A percentile compares a stretch with the other conserved stretches of the same genome.
Conservation (phyloP, 2,113 vertebrate species). For the Phaethornis superciliosus region DNA sequence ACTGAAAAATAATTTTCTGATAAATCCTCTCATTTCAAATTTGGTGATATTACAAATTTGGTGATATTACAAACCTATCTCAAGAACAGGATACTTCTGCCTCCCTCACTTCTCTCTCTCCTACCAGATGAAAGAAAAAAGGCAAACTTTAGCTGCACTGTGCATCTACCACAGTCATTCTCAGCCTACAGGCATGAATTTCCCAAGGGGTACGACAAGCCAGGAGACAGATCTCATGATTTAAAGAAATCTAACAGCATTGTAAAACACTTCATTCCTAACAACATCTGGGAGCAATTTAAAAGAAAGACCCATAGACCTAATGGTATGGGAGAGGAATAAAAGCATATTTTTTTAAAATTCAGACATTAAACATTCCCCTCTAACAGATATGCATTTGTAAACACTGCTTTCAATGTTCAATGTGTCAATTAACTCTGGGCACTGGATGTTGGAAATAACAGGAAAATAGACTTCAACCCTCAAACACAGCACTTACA, state of each 20-base stretch:
- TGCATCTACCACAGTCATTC: conserved; percentile 5
- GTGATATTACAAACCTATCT: background rate
- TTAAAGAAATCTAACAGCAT: conserved; percentile 21
- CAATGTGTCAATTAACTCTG: background rate
- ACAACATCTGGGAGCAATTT: conserved; percentile 26
- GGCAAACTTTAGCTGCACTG: background rate
- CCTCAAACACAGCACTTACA: background rate
- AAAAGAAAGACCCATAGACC: conserved; percentile 15
- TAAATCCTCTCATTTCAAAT: background rate
- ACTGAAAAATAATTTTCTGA: background rate
- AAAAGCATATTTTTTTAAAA: background rate
- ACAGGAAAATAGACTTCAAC: background rate
- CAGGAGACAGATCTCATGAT: background rate
- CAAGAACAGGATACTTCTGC: background rate
- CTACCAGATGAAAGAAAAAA: background rate
- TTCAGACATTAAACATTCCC: background rate
- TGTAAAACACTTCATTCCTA: conserved; percentile 11
- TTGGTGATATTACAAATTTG: background rate
- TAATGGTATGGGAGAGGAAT: background rate
- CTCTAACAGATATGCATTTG: background rate
- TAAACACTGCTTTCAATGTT: background rate
- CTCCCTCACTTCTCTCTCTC: background rate
- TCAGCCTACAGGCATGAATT: conserved; percentile 9
- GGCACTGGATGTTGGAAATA: background rate
- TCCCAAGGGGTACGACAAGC: conserved; percentile 9